Percentiles rank a stretch among this genome's conserved stretches.
These are phyloP conservation scores for Echeneis naucrates DNA, from an alignment of 2,797 vertebrate genomes.

Conservation along the genomic window DNA sequence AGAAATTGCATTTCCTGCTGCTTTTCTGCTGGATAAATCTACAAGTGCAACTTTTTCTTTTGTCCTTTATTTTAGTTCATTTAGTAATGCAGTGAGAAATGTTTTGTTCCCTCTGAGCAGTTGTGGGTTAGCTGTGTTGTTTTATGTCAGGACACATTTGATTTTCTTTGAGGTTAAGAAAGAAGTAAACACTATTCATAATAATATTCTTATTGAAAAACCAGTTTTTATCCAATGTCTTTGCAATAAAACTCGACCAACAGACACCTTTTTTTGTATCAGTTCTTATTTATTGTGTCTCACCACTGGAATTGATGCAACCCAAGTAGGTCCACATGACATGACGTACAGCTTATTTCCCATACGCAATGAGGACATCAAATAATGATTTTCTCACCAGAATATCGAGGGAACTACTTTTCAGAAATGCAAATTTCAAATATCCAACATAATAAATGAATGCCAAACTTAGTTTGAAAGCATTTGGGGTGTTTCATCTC, in stretches of 20 bases:
- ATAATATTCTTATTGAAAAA: neutral
- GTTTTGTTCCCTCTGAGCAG: neutral
- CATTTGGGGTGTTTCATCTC: slow-evolving; percentile 2
- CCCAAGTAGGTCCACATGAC: slow-evolving; percentile 36
- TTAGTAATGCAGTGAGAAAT: neutral
- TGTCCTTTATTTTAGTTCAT: too few species aligned
- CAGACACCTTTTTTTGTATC: slow-evolving; percentile 23
- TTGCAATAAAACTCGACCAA: slow-evolving; percentile 35
- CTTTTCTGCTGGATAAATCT: slow-evolving; percentile 4
- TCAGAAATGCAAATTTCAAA: slow-evolving; percentile 25
- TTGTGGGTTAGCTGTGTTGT: neutral
- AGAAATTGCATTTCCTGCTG: slow-evolving; percentile 1
- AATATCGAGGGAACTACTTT: slow-evolving; percentile 25
- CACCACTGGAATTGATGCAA: slow-evolving; percentile 60
- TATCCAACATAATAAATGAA: slow-evolving; percentile 8
- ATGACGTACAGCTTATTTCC: slow-evolving; percentile 15
- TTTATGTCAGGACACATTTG: neutral
- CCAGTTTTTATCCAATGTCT: neutral
- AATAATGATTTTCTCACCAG: slow-evolving; percentile 15
- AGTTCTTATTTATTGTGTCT: slow-evolving; percentile 64
- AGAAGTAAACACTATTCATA: neutral
- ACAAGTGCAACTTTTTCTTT: slow-evolving; percentile 14
- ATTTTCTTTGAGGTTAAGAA: neutral
- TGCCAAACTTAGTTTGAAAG: neutral
- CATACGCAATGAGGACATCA: slow-evolving; percentile 22